These are phyloP conservation scores for Cephalotes varians DNA, from an alignment of 2,888 invertebrate genomes.

Conservation along the genomic window DNA sequence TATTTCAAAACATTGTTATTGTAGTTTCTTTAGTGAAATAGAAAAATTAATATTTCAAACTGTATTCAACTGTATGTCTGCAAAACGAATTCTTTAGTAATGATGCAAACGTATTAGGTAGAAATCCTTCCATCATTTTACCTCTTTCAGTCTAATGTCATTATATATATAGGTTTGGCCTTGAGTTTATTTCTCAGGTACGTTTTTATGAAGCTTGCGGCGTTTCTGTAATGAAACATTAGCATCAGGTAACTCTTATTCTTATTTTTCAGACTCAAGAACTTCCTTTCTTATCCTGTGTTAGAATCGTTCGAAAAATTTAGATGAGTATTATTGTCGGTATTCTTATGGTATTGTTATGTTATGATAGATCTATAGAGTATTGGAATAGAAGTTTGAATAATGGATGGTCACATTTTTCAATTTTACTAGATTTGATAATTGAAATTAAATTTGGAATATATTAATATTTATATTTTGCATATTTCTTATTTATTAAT, in stretches of 20 bases:
- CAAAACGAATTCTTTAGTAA: neutral
- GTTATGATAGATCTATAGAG: too few relatives aligned
- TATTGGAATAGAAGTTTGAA: neutral
- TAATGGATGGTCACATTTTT: neutral
- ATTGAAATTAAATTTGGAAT: slow-evolving; percentile 13
- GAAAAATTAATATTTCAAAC: neutral
- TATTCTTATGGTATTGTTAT: too few relatives aligned
- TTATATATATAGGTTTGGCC: neutral
- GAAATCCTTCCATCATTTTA: neutral
- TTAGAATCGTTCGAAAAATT: too few relatives aligned
- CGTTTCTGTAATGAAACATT: neutral
- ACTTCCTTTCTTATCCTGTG: neutral
- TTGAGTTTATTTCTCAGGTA: neutral
- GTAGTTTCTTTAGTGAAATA: neutral
- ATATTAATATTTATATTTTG: slow-evolving; percentile 13
- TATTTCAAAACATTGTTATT: neutral
- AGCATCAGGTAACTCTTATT: neutral
- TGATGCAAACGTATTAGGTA: neutral
- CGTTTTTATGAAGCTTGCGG: neutral
- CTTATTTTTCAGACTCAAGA: neutral
- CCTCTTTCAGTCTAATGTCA: neutral
- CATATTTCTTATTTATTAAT: neutral
- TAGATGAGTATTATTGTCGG: neutral
- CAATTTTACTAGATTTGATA: neutral
- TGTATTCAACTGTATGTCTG: neutral